Conservation (phyloP, 2,888 invertebrate genomes). For the Patella pellucida region DNA sequence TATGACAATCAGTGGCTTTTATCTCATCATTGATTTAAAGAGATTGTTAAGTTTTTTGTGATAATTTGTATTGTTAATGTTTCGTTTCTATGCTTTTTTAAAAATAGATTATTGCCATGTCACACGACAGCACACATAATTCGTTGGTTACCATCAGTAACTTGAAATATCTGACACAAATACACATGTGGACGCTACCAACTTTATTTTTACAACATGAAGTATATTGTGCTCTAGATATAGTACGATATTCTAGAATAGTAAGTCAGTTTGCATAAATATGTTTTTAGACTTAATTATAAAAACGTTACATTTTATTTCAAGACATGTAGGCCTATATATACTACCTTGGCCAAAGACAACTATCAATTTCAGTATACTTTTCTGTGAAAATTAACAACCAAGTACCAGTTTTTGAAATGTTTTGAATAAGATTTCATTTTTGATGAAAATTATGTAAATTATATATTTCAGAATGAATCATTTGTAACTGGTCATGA, state of each 20-base stretch:
- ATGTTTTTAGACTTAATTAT: neutral
- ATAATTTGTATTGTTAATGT: too few relatives aligned
- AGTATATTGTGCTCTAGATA: slow-evolving; percentile 54
- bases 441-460: too few relatives aligned
- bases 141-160: slow-evolving; percentile 55
- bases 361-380: too few relatives aligned
- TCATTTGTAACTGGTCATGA: slow-evolving; percentile 61
- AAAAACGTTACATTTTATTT: neutral
- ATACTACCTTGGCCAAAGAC: too few relatives aligned
- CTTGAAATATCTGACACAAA: slow-evolving; percentile 46
- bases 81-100: too few relatives aligned
- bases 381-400: too few relatives aligned
- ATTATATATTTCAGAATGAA: slow-evolving; percentile 45
- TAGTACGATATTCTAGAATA: slow-evolving; percentile 57
- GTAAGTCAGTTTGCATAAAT: slow-evolving; percentile 44
- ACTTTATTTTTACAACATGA: slow-evolving; percentile 61
- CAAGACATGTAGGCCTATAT: neutral
- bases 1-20: too few relatives aligned
- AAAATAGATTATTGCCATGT: slow-evolving; percentile 54
- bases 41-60: too few relatives aligned
- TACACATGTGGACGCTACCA: slow-evolving; percentile 67
- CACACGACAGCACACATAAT: slow-evolving; percentile 58
- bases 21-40: too few relatives aligned
- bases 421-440: too few relatives aligned
- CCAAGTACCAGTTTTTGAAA: too few relatives aligned